A percentile compares a stretch with the other conserved stretches of the same genome.
Conservation (phyloP, 2,113 vertebrate genomes). For the Clarias magur region DNA sequence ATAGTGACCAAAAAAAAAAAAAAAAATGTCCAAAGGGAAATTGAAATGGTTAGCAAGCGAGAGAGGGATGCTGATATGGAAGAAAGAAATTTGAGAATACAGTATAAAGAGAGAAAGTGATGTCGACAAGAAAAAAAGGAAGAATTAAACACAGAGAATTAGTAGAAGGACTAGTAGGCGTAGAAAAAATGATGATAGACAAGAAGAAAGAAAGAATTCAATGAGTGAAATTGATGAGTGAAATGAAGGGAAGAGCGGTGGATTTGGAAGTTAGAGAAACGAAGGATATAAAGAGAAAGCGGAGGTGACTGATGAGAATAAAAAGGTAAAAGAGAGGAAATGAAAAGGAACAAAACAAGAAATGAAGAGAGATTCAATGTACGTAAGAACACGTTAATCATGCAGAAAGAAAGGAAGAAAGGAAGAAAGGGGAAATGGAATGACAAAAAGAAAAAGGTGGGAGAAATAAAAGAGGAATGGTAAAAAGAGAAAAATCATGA, state of each 20-base stretch:
- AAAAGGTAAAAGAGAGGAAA: not conserved
- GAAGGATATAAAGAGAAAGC: not conserved
- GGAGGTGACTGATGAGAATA: not conserved
- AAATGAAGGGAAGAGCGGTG: not conserved
- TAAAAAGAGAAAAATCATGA: not conserved
- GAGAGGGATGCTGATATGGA: not conserved
- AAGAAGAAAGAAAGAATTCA: not conserved
- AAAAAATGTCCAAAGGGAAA: not conserved
- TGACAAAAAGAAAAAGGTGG: not conserved
- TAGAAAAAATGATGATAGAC: not conserved
- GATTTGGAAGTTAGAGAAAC: not conserved
- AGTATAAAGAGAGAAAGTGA: conserved; percentile 38
- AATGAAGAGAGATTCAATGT: not conserved
- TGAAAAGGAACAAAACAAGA: not conserved
- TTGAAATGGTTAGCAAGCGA: conserved; percentile 39
- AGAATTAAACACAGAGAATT: not conserved
- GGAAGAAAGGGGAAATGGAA: no score
- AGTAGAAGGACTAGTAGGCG: not conserved
- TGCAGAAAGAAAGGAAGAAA: not conserved
- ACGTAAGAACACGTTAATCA: not conserved
- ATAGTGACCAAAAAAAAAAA: no score
- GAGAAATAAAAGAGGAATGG: not conserved
- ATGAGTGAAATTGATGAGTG: not conserved
- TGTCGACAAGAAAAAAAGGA: not conserved
- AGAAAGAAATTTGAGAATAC: no score